Percentiles rank a stretch among this genome's conserved stretches.
Evolutionary conservation across 1,140 invertebrate species (phyloP).

Genomic region (Trichogramma pretiosum): DNA sequence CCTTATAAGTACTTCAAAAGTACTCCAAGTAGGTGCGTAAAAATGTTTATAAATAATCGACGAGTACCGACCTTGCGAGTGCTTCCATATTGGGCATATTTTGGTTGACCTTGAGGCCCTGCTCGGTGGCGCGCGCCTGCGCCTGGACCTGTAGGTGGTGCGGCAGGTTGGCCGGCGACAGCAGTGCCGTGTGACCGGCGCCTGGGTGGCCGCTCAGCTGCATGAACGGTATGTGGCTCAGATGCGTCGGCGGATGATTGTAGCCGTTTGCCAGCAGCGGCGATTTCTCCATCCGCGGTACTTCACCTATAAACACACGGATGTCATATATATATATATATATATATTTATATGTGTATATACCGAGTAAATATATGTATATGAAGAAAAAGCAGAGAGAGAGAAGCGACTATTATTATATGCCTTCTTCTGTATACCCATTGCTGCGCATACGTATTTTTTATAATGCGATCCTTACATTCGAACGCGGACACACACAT

Average conservation of each 20-base stretch:
- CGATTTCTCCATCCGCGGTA: constrained; percentile 81
- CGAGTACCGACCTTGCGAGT: constrained; percentile 60
- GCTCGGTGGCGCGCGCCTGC: constrained; percentile 37
- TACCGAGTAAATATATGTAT: too few species aligned
- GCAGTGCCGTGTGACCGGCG: constrained; percentile 61
- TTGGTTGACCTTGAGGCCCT: constrained; percentile 57
- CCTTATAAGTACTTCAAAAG: too few species aligned
- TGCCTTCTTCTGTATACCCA: too few species aligned
- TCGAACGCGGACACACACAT: too few species aligned
- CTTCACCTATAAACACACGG: constrained; percentile 47
- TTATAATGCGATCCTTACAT: too few species aligned
- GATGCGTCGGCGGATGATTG: constrained; percentile 83
- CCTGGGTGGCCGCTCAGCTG: constrained; percentile 64
- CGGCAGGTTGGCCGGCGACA: constrained; percentile 79
- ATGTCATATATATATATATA: not conserved
- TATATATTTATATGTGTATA: too few species aligned
- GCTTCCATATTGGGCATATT: constrained; percentile 74
- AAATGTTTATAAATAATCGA: not conserved
- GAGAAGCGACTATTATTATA: too few species aligned
- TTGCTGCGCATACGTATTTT: too few species aligned
- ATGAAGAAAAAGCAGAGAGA: too few species aligned
- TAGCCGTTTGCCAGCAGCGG: constrained; percentile 87
- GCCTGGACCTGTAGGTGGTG: constrained; percentile 56
- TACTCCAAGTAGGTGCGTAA: too few species aligned
- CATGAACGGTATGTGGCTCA: constrained; percentile 85